These are phyloP conservation scores for Chrysolina oricalcia DNA, from an alignment of 2,888 invertebrate genomes.

Conservation along the genomic window DNA sequence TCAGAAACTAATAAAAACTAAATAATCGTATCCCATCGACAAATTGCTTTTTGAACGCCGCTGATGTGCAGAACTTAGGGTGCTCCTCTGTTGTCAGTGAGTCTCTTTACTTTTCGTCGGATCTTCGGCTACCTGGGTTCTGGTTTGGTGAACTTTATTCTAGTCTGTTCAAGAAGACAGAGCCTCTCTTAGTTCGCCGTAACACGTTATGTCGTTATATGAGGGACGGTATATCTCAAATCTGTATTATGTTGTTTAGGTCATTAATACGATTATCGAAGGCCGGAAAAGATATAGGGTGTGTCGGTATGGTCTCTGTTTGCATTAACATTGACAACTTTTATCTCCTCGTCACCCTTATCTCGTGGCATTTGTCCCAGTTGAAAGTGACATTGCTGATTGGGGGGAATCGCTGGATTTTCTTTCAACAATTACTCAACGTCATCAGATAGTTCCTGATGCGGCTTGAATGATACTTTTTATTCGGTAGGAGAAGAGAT, in stretches of 20 bases:
- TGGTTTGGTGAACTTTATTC: constrained; percentile 18
- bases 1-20: no score
- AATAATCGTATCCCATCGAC: neutral
- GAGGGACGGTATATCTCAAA: constrained; percentile 21
- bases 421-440: constrained; percentile 22
- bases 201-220: constrained; percentile 16
- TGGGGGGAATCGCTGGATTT: constrained; percentile 5
- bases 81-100: constrained; percentile 22
- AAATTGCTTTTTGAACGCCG: constrained; percentile 39
- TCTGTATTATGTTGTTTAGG: constrained; percentile 24
- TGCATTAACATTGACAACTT: constrained; percentile 11
- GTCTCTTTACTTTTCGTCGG: constrained; percentile 24
- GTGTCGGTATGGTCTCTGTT: constrained; percentile 1
- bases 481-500: neutral
- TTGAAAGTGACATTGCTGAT: constrained; percentile 19
- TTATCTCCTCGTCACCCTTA: neutral
- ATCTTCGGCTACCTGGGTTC: constrained; percentile 20
- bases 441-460: neutral
- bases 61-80: constrained; percentile 29
- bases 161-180: constrained; percentile 4
- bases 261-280: constrained; percentile 18
- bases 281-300: constrained; percentile 19
- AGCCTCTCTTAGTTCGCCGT: neutral
- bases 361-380: neutral
- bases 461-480: constrained; percentile 6